Percentiles rank a stretch among this genome's conserved stretches.
Evolutionary conservation across 2,888 invertebrate species (phyloP).

Genomic region (Formica aserva): DNA sequence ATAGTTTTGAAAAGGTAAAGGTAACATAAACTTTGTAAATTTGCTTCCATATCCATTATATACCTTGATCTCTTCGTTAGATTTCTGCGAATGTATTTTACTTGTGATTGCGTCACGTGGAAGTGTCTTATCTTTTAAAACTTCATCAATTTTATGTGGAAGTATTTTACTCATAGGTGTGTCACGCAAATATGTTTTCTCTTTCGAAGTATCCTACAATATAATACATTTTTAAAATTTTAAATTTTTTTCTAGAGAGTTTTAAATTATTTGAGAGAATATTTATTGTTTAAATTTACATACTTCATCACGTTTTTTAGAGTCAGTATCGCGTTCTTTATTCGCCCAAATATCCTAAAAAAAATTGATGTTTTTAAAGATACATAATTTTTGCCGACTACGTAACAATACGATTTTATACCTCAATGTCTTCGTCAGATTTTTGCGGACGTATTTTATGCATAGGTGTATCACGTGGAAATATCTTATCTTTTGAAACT

Average conservation of each 20-base stretch:
- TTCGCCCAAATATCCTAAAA: conserved; percentile 24
- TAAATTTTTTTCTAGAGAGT: not conserved
- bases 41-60: not conserved
- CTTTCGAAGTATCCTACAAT: conserved; percentile 24
- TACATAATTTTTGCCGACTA: not conserved
- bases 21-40: not conserved
- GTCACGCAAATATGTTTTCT: not conserved
- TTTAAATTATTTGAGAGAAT: not conserved
- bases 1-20: not conserved
- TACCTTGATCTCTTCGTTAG: conserved; percentile 26
- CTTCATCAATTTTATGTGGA: not conserved
- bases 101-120: not conserved
- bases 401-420: not conserved
- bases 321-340: not conserved
- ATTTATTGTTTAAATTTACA: not conserved
- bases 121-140: not conserved
- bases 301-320: not conserved
- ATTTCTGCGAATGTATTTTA: not conserved
- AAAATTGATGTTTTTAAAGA: not conserved
- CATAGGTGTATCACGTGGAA: not conserved
- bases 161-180: not conserved
- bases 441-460: not conserved
- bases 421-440: conserved; percentile 24
- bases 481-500: not conserved
- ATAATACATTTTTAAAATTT: not conserved